Conservation (phyloP, 2,113 vertebrate genomes). For the Progne subis region DNA sequence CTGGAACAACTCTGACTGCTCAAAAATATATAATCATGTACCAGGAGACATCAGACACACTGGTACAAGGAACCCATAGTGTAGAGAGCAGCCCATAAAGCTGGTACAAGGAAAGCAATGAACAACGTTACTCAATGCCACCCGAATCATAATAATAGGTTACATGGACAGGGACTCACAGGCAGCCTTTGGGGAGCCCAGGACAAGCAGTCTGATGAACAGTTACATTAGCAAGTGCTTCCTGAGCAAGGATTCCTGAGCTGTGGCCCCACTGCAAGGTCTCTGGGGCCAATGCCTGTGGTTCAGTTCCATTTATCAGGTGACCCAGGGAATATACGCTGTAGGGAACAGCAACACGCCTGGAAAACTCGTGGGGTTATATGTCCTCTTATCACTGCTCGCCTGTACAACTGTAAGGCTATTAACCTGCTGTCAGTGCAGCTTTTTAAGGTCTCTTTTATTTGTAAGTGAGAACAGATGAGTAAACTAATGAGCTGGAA, state of each 20-base stretch:
- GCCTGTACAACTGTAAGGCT: neutral
- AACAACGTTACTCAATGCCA: neutral
- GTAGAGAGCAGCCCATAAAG: neutral
- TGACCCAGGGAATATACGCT: neutral
- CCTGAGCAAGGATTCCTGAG: neutral
- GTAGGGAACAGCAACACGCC: neutral
- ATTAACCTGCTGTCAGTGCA: neutral
- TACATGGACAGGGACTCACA: neutral
- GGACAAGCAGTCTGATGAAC: neutral
- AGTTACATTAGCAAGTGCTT: neutral
- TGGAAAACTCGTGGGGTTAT: neutral
- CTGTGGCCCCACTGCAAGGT: neutral
- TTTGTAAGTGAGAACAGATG: conserved; percentile 13
- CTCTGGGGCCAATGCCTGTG: too few relatives aligned
- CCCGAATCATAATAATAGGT: neutral
- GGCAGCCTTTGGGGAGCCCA: neutral
- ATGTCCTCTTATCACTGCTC: neutral
- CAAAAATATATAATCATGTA: neutral
- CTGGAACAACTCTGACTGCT: neutral
- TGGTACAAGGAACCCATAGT: neutral
- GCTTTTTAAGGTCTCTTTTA: neutral
- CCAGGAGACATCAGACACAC: neutral
- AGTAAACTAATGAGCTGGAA: neutral
- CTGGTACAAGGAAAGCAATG: neutral
- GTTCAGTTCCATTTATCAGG: too few relatives aligned